Evolutionary conservation across 2,888 invertebrate genomes (phyloP), one percentile per base, ranked within the genome.

Genomic region (Drosophila buzzatii): DNA sequence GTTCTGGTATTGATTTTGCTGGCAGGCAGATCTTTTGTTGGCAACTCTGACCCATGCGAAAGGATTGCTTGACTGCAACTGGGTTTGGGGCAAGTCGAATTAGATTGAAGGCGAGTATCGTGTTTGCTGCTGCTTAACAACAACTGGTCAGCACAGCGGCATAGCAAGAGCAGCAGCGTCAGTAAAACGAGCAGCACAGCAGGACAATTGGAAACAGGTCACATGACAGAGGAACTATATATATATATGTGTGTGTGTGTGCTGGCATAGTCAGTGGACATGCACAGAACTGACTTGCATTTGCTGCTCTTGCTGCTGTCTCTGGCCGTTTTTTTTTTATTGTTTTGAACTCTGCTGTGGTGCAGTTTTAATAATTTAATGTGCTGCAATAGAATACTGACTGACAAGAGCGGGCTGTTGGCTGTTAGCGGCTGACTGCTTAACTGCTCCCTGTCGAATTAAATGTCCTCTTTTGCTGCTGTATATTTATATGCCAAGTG

Each of bases 361-460:
- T 82, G 82, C 75, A 69, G 70, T 85, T 82, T 84, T 88, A 84
- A 84, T 84, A 84, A 88, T 88, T 88, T 73, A 84, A 85, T 85
- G 84, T 82, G 85, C 85, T 79, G 72, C 84, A 80, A 73, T 73
- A 72, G 81, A 80, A 69, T 66, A 61, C 52, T 69, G 78, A 39
- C 58, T 69, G 63, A 51, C 77, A 39, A n/a, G n/a, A n/a, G 58
- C 60, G 64, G 70, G 53, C 60, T 68, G 73, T 66, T 47, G 37
- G 47, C n/a, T 44, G 42, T 14, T 45, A 27, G 56, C 60, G 16
- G 16, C 16, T 39, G 27, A 31, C 27, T 41, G 45, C 18, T 27
- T 41, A 41, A 49, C 41, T 37, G 27, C 35, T 67, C 49, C 68
- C 56, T 37, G 56, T 42, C 18, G 68, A 37, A 62, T 58, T 64